phyloP scores from a whole-genome alignment of 1,140 invertebrate genomes.

The Neocloeon triangulifer region DNA sequence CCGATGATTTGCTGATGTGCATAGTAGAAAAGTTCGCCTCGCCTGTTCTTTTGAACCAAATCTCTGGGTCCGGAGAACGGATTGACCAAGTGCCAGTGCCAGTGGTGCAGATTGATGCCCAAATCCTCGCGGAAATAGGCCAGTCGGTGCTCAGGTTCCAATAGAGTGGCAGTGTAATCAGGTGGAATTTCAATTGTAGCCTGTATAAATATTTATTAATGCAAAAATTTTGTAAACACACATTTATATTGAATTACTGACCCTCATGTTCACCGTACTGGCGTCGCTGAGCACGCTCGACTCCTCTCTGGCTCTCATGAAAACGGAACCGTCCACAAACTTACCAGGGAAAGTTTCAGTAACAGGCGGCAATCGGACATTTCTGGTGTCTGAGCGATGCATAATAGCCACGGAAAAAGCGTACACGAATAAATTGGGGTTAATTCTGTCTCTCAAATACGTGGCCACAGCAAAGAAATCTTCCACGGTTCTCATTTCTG shows the following conservation, averaged over 20 bases:
- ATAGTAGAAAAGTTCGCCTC: slow-evolving; percentile 18
- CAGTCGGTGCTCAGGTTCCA: slow-evolving; percentile 46
- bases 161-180: slow-evolving; percentile 46
- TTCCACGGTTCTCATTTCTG: slow-evolving; percentile 41
- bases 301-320: slow-evolving; percentile 39
- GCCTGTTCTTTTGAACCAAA: slow-evolving; percentile 11
- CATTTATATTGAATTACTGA: not conserved
- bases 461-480: slow-evolving; percentile 43
- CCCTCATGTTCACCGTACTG: not conserved
- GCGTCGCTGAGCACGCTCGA: slow-evolving; percentile 16
- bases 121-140: slow-evolving; percentile 50
- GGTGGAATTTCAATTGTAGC: slow-evolving; percentile 38
- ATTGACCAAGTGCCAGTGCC: slow-evolving; percentile 36
- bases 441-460: slow-evolving; percentile 47
- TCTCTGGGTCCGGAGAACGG: slow-evolving; percentile 14
- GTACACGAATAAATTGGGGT: slow-evolving; percentile 57
- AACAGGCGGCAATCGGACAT: slow-evolving; percentile 41
- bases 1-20: slow-evolving; percentile 15
- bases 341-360: slow-evolving; percentile 53
- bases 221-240: not conserved
- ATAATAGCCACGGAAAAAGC: slow-evolving; percentile 46
- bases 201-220: too few species aligned
- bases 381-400: slow-evolving; percentile 49
- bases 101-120: slow-evolving; percentile 51
- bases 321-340: slow-evolving; percentile 46